Conservation (phyloP, 2,888 invertebrate genomes). For the Acrobasis suavella region DNA sequence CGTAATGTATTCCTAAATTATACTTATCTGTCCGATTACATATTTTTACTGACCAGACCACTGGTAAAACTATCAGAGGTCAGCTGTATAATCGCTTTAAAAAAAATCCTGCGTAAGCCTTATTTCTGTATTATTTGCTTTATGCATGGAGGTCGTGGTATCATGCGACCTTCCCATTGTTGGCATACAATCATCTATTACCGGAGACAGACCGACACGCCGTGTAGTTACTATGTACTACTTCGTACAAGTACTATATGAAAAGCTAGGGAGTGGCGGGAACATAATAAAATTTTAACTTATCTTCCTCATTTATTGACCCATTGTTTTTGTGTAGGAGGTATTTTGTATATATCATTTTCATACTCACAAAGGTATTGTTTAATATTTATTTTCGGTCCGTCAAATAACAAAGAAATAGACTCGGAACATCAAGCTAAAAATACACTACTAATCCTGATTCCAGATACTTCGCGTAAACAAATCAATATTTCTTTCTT, state of each 20-base stretch:
- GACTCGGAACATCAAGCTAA: no score
- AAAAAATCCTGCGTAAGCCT: neutral
- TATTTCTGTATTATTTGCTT: neutral
- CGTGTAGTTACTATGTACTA: neutral
- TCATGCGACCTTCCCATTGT: conserved; percentile 14
- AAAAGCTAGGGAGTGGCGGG: neutral
- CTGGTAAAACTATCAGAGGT: no score
- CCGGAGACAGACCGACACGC: neutral
- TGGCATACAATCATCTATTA: conserved; percentile 15
- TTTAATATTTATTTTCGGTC: no score
- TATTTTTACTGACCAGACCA: no score
- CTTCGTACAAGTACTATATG: neutral
- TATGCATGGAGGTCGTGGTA: neutral
- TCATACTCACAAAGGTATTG: no score
- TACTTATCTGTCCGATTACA: no score
- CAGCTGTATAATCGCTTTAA: no score
- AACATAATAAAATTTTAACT: neutral
- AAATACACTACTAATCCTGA: no score
- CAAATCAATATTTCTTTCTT: no score
- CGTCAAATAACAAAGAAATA: no score
- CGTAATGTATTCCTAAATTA: no score
- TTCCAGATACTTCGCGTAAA: no score
- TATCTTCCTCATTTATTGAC: conserved; percentile 3
- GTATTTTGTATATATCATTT: neutral
- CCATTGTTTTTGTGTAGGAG: neutral